phyloP scores from a whole-genome alignment of 1,140 invertebrate genomes.

The Harpegnathos saltator region DNA sequence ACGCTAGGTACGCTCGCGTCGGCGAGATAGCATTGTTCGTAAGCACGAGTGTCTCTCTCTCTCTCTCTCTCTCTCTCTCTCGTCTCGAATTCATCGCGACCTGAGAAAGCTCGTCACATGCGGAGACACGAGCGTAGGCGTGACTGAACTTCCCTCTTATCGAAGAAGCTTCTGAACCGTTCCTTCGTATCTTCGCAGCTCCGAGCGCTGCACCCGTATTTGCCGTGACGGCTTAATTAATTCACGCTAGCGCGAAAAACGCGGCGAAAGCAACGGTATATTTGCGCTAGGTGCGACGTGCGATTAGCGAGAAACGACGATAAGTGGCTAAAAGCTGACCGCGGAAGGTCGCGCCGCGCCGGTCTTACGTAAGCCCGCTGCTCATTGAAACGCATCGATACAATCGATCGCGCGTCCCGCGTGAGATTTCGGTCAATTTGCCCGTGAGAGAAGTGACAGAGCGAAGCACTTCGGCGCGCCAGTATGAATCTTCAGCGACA shows the following conservation, averaged over 20 bases:
- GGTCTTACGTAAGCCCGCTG: too few relatives aligned
- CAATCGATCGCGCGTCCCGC: constrained; percentile 8
- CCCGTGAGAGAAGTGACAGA: neutral
- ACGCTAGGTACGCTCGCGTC: neutral
- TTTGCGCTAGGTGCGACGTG: neutral
- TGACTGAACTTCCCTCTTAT: constrained; percentile 13
- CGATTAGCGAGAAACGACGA: neutral
- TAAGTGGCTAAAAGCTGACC: neutral
- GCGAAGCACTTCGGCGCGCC: neutral
- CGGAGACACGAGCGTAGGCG: neutral
- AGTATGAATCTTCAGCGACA: neutral
- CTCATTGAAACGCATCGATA: too few relatives aligned
- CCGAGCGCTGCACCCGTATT: too few relatives aligned
- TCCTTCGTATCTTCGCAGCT: neutral
- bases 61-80: too few relatives aligned
- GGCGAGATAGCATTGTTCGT: constrained; percentile 10
- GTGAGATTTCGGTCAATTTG: neutral
- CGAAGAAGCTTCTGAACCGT: neutral
- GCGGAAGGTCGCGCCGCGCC: too few relatives aligned
- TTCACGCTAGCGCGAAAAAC: neutral
- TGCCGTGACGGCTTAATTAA: too few relatives aligned
- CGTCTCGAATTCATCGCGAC: neutral
- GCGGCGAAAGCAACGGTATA: neutral
- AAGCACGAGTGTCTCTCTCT: too few relatives aligned
- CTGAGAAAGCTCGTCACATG: neutral